A percentile compares a stretch with the other conserved stretches of the same genome.
Evolutionary conservation across 2,113 vertebrate genomes (phyloP).

Genomic region (Andinoacara biseriatus): DNA sequence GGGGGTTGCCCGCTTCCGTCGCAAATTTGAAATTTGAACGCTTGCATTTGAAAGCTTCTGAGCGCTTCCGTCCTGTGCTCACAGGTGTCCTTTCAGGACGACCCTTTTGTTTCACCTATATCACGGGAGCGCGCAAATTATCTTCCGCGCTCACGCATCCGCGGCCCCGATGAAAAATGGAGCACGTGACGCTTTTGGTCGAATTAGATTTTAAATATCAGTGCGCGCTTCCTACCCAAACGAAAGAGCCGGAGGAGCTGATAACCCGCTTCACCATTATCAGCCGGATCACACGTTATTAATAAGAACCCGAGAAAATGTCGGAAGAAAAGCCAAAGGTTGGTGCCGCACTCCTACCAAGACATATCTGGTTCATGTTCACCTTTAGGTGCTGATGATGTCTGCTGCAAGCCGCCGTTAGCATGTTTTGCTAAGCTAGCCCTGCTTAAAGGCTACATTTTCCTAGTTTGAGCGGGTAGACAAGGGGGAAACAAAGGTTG

Average conservation of each 20-base stretch:
- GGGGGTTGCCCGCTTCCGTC: not conserved
- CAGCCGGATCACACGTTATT: not conserved
- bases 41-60: not conserved
- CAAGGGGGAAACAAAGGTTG: slow-evolving; percentile 76
- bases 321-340: slow-evolving; percentile 94
- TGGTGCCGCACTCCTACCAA: slow-evolving; percentile 18
- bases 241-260: slow-evolving; percentile 72
- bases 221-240: slow-evolving; percentile 79
- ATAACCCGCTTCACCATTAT: slow-evolving; percentile 30
- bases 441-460: slow-evolving; percentile 38
- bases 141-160: slow-evolving; percentile 60
- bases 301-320: slow-evolving; percentile 69
- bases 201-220: slow-evolving; percentile 74
- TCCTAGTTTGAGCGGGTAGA: slow-evolving; percentile 74
- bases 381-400: not conserved
- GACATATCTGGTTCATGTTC: no score
- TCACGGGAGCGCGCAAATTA: slow-evolving; percentile 62
- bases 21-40: no score
- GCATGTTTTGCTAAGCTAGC: slow-evolving; percentile 53
- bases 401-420: not conserved
- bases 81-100: not conserved
- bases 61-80: not conserved
- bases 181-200: slow-evolving; percentile 78
- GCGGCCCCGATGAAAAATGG: slow-evolving; percentile 61
- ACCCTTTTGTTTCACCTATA: not conserved